Conservation (phyloP, 92 coral and sea anemone genomes). For the Palythoa caribaeorum region DNA sequence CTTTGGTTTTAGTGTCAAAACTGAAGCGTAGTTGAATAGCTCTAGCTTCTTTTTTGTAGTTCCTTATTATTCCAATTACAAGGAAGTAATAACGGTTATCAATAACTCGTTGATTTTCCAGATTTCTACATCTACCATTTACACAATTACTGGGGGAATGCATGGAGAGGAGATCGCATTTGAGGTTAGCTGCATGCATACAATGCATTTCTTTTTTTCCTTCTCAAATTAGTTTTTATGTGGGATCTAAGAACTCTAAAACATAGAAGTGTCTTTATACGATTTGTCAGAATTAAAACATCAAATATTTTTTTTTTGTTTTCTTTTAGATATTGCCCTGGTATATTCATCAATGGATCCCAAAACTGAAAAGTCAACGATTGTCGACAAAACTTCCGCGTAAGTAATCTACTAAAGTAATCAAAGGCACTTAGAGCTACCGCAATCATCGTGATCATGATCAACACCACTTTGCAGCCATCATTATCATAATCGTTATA, state of each 20-base stretch:
- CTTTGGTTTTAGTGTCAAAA: not conserved
- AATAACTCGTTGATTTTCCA: not conserved
- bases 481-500: too few relatives aligned
- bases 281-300: not conserved
- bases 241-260: too few relatives aligned
- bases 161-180: slow-evolving; percentile 15
- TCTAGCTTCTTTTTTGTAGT: too few relatives aligned
- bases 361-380: not conserved
- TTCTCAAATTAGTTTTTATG: too few relatives aligned
- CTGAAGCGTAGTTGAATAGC: too few relatives aligned
- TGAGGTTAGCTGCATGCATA: not conserved
- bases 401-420: slow-evolving; percentile 2
- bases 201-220: not conserved
- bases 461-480: too few relatives aligned
- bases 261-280: not conserved
- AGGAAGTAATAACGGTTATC: not conserved
- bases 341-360: slow-evolving; percentile 28
- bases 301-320: not conserved
- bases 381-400: not conserved
- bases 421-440: not conserved
- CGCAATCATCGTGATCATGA: too few relatives aligned
- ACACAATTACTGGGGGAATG: slow-evolving; percentile 16
- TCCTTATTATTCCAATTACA: not conserved
- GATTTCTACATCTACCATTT: slow-evolving; percentile 3
- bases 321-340: not conserved